Conservation (phyloP, 2,113 vertebrate genomes). For the Rhinoptilus africanus region DNA sequence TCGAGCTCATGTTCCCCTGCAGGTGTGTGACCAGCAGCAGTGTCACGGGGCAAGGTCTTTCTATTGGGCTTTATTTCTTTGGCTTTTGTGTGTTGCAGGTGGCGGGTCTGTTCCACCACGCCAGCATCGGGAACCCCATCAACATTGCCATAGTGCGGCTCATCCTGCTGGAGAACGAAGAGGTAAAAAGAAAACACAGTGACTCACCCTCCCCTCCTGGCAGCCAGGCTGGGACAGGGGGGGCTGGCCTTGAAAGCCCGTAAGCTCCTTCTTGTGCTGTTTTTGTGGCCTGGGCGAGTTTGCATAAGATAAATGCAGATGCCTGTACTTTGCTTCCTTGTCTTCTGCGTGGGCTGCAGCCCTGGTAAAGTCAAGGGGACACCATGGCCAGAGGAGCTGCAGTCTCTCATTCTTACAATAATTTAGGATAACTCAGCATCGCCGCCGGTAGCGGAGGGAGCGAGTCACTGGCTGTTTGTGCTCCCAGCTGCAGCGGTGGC, state of each 20-base stretch:
- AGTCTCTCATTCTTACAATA: background rate
- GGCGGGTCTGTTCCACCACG: constrained; percentile 87
- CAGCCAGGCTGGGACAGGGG: background rate
- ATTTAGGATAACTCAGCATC: fast-evolving
- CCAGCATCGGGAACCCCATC: constrained; percentile 94
- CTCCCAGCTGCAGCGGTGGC: background rate
- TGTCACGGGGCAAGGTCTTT: background rate
- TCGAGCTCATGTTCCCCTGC: background rate
- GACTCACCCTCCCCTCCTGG: background rate
- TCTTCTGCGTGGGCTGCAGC: background rate
- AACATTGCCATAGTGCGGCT: constrained; percentile 92
- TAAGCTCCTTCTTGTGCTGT: background rate
- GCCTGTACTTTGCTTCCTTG: no score
- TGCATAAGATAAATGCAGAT: fast-evolving
- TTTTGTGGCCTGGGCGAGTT: fast-evolving
- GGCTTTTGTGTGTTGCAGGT: constrained; percentile 75
- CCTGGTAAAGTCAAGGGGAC: fast-evolving
- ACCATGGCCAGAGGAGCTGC: background rate
- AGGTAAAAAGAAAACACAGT: constrained; percentile 73
- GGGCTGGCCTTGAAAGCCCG: background rate
- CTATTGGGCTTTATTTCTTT: background rate
- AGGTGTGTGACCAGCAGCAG: background rate
- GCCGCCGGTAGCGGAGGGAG: background rate
- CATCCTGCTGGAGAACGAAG: constrained; percentile 88
- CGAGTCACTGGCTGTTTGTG: background rate